Base-by-base conservation (phyloP, 2,888 invertebrate genomes). In the Lypha dubia region DNA sequence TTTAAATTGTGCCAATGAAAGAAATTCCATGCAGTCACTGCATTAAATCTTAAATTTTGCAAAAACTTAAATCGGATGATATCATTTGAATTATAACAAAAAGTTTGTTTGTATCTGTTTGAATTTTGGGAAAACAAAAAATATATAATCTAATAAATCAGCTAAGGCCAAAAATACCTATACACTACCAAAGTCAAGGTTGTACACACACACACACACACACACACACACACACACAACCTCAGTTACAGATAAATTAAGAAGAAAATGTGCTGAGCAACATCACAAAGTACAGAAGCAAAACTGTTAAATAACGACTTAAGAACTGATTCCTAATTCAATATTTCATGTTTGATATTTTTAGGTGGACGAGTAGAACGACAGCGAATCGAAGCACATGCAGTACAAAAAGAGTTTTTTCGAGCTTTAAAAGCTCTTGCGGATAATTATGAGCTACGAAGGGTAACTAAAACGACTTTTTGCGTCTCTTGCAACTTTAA, bases 391-490 rank as follows among this genome's bases (percentile, higher is more conserved):
- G 71, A 73, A 60, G 13, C 60, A 49, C 71, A 73, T 60, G 71
- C 60, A 3, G 83, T 80, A 35, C 89, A 91, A 77, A 88, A 88
- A 41, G 74, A 87, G 24, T 90, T 93, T 65, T 89, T 92, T 22
- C 82, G 87, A 9, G 88, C 90, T 28, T 84, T 93, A 46, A 86
- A 88, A 44, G 46, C 85, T 13, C 83, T 93, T 70, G 86, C 90
- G 56, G 89, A 91, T 62, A 91, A 94, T 88, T 89, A 90, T 15
- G 92, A 92, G 46, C 81, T 89, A 17, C 63, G 86, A 81, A 86
- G 86, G 87, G 91, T 91, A 88, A 0, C 9, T 32, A 20, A 22
- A 44, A 5, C 15, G 11, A 13, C 1, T 38, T 38, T 20, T 22
- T 6, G 1, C 3, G 5, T 8, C 5, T 38, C 3, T 11, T 2